Conservation (phyloP, 2,797 vertebrate species). For the Enteromius unitaeniatus region DNA sequence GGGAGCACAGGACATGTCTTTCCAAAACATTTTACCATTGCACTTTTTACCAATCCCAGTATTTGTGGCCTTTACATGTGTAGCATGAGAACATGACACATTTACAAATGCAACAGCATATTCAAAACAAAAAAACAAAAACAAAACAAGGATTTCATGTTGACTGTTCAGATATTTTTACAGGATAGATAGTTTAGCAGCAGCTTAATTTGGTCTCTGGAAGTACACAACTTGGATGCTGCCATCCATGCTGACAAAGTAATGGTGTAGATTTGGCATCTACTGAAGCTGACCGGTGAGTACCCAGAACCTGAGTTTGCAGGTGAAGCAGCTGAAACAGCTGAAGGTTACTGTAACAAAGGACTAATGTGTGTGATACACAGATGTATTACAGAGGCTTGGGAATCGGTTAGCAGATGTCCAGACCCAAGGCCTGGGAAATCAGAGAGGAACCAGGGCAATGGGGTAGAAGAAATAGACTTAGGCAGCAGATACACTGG, state of each 20-base stretch:
- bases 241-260: background rate
- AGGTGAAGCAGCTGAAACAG: background rate
- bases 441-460: conserved; percentile 16
- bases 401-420: conserved; percentile 50
- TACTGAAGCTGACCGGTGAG: background rate
- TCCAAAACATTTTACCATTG: background rate
- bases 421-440: conserved; percentile 27
- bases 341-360: conserved; percentile 20
- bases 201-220: background rate
- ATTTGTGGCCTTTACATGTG: background rate
- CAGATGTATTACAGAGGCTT: conserved; percentile 10
- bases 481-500: conserved; percentile 12
- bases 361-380: conserved; percentile 23
- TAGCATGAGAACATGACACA: no score
- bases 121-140: no score
- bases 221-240: background rate
- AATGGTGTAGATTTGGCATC: background rate
- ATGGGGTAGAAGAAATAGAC: conserved; percentile 27
- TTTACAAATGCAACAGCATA: background rate
- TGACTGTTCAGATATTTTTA: background rate
- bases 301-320: background rate
- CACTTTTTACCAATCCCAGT: background rate
- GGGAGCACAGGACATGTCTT: background rate
- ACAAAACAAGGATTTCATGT: background rate
- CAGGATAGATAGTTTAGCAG: background rate